These are phyloP conservation scores for Protonemura montana DNA, from an alignment of 2,888 invertebrate genomes.

Conservation along the genomic window DNA sequence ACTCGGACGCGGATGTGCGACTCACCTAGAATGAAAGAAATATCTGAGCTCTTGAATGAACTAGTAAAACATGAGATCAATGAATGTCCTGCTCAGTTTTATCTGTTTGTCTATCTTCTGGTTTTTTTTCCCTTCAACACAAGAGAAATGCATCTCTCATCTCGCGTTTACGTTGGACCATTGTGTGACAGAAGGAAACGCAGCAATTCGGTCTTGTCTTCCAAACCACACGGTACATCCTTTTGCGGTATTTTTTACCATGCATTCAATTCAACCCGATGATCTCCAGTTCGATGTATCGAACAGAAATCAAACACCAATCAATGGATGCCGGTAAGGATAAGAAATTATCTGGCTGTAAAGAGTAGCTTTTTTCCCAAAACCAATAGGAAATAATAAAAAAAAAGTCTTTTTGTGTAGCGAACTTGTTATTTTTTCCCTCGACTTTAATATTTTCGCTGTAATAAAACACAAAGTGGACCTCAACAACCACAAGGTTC, in stretches of 20 bases:
- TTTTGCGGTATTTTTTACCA: conserved; percentile 18
- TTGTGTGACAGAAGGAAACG: conserved; percentile 29
- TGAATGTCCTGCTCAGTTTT: conserved; percentile 21
- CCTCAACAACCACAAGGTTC: too few relatives aligned
- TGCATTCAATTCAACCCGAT: not conserved
- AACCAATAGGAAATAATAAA: not conserved
- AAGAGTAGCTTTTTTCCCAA: not conserved
- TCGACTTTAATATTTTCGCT: too few relatives aligned
- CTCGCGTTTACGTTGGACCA: not conserved
- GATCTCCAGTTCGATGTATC: not conserved
- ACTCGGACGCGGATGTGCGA: conserved; percentile 22
- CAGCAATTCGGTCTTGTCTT: not conserved
- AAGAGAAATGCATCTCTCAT: conserved; percentile 27
- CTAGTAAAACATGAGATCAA: conserved; percentile 28
- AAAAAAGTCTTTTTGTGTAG: too few relatives aligned
- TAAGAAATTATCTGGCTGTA: not conserved
- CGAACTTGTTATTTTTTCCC: too few relatives aligned
- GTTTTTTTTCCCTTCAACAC: not conserved
- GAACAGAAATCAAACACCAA: not conserved
- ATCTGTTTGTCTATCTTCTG: not conserved
- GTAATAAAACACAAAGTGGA: too few relatives aligned
- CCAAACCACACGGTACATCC: not conserved
- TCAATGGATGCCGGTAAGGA: not conserved
- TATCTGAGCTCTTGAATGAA: conserved; percentile 34
- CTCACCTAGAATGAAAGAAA: conserved; percentile 41